These are phyloP conservation scores for Brenthis ino DNA, from an alignment of 2,888 invertebrate species.

Conservation along the genomic window DNA sequence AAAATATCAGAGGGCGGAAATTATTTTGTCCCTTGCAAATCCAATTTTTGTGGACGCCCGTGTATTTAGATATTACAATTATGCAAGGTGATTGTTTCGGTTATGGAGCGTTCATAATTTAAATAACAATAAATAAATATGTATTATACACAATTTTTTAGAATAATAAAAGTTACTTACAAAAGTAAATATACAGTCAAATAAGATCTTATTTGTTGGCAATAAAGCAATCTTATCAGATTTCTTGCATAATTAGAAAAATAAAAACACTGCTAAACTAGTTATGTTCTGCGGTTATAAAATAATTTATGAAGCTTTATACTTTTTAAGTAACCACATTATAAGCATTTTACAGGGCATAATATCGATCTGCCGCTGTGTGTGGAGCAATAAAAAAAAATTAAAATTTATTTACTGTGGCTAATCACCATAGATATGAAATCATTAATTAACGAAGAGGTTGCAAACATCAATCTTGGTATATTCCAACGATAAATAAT, in stretches of 20 bases:
- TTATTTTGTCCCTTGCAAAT: constrained; percentile 27
- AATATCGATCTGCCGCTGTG: not conserved
- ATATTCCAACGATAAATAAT: constrained; percentile 31
- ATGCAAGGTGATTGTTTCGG: constrained; percentile 3
- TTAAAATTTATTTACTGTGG: not conserved
- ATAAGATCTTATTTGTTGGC: too few relatives aligned
- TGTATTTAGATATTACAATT: constrained; percentile 24
- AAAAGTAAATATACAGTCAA: too few relatives aligned
- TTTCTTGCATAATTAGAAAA: too few relatives aligned
- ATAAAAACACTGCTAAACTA: too few relatives aligned
- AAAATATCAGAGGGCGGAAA: constrained; percentile 29
- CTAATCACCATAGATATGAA: constrained; percentile 15
- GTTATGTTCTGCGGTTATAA: too few relatives aligned
- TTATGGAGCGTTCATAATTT: not conserved
- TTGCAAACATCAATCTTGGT: constrained; percentile 30
- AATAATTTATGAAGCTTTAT: too few relatives aligned
- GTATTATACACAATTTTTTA: too few relatives aligned
- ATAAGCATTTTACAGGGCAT: not conserved
- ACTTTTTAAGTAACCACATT: too few relatives aligned
- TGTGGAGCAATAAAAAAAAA: not conserved
- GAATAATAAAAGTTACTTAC: too few relatives aligned
- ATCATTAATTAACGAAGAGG: constrained; percentile 25
- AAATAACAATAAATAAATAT: not conserved
- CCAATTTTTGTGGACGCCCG: constrained; percentile 19
- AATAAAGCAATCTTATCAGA: too few relatives aligned